A percentile compares a stretch with the other conserved stretches of the same genome.
These are phyloP conservation scores for Stenodera caucasica DNA, from an alignment of 2,888 invertebrate species.

Conservation along the genomic window DNA sequence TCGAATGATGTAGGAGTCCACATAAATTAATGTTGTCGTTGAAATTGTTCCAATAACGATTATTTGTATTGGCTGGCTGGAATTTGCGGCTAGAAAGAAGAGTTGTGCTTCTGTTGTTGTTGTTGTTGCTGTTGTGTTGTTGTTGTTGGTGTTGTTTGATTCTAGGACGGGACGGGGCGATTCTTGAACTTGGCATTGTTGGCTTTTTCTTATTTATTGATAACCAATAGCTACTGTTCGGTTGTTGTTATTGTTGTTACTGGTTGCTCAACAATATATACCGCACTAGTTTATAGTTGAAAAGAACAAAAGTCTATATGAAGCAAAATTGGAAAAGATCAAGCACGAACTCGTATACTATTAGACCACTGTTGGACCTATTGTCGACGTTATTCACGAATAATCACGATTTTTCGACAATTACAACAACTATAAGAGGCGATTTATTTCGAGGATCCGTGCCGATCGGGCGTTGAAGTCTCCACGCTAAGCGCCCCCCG, in stretches of 20 bases:
- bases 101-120: conserved; percentile 4
- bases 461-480: not conserved
- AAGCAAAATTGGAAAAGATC: conserved; percentile 1
- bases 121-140: not conserved
- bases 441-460: no score
- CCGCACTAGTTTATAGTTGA: not conserved
- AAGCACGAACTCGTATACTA: conserved; percentile 22
- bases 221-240: conserved; percentile 54
- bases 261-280: conserved; percentile 26
- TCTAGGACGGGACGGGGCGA: conserved; percentile 47
- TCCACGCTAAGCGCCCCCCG: no score
- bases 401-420: not conserved
- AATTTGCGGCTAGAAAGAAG: conserved; percentile 14
- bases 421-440: no score
- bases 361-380: no score
- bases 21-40: conserved; percentile 34
- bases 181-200: conserved; percentile 52
- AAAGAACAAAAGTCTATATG: not conserved
- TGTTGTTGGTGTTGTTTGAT: conserved; percentile 24
- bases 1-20: conserved; percentile 44
- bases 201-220: conserved; percentile 55
- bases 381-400: not conserved
- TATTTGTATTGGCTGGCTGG: conserved; percentile 40
- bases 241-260: conserved; percentile 22
- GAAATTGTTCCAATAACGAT: conserved; percentile 18